Base-by-base conservation (phyloP, 2,797 vertebrate species). In the Falco rusticolus region DNA sequence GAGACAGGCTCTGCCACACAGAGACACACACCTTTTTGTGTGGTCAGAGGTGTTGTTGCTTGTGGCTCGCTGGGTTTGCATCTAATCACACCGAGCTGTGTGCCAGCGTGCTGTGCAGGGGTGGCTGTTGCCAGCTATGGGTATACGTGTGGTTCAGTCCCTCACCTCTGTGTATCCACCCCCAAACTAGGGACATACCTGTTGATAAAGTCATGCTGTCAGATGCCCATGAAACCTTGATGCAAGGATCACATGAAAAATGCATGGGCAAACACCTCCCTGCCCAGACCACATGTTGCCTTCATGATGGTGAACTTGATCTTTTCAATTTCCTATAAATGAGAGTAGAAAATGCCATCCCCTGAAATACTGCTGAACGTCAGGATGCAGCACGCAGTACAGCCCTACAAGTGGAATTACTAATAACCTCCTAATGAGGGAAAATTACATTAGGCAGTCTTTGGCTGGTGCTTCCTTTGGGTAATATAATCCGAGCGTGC, bases 381-480 rank as follows among this genome's bases (percentile, higher is more conserved):
- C 54, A 50, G 92, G 75, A 60, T 82, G 47, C 70, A 54, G 48
- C 2, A 1, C 2, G 1, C 54, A 33, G 68, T 24, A n/a, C 85
- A 77, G 65, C 34, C 13, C 72, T 54, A 48, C 0, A 1, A 85
- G 60, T 68, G 65, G 76, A 76, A 68, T 90, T 92, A 37, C 85
- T 90, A 94, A 95, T 93, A 65, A 93, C 80, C 39, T 89, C 29
- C 88, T 95, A 94, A 93, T 69, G 90, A 92, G 71, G 78, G 78
- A 87, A 90, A 96, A 93, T 89, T 51, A 71, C 84, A 93, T 95
- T 90, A 94, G 93, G n/a, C 89, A 85, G 83, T 31, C 69, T 79
- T 93, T 90, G 93, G 71, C 84, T 92, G 71, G 68, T 90, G 93
- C 78, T 95, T 93, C 90, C 86, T 94, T 82, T 48, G 68, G 86